phyloP scores from a whole-genome alignment of 1,140 invertebrate species.

The Archivesica marissinica region DNA sequence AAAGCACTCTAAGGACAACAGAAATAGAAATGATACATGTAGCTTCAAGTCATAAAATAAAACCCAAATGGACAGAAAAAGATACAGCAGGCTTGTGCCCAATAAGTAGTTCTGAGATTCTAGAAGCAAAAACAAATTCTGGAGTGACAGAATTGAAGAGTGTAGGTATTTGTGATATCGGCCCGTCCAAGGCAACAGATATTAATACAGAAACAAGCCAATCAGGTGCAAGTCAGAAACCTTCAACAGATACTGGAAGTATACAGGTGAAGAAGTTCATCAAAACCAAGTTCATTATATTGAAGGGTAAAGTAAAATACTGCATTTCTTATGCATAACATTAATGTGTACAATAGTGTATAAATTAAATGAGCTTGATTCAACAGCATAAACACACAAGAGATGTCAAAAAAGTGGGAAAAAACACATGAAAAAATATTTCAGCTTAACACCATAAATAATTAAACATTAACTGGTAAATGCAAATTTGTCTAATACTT shows the following conservation, averaged over 20 bases:
- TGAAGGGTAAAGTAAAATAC: constrained; percentile 51
- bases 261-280: constrained; percentile 28
- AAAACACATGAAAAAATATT: too few species aligned
- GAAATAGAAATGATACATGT: too few species aligned
- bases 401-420: too few species aligned
- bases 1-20: background rate
- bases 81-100: background rate
- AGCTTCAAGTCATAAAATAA: background rate
- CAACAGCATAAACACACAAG: too few species aligned
- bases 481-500: too few species aligned
- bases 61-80: background rate
- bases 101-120: background rate
- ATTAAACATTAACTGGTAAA: too few species aligned
- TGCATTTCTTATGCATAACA: too few species aligned
- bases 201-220: background rate
- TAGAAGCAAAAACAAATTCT: background rate
- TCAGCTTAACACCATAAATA: too few species aligned
- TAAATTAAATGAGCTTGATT: too few species aligned
- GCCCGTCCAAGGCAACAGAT: background rate
- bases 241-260: background rate
- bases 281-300: constrained; percentile 58
- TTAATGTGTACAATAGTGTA: too few species aligned
- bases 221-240: background rate
- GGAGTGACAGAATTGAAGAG: background rate
- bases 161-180: background rate